Base-by-base conservation (phyloP, 2,888 invertebrate species). In the Dryococelus australis region DNA sequence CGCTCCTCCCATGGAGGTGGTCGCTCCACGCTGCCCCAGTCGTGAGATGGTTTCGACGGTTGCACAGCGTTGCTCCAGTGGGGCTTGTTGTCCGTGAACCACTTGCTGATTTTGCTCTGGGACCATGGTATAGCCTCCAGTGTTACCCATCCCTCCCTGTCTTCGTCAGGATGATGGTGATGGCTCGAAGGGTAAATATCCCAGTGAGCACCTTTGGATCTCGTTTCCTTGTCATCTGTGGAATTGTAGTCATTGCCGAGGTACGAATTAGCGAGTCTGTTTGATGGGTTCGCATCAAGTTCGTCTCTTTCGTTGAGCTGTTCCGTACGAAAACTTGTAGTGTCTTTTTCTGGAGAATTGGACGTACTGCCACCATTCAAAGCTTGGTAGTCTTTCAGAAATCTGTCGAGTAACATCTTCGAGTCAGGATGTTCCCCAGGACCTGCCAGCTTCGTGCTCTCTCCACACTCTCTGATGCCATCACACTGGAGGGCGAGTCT, bases 61-160 rank as follows among this genome's bases (percentile, higher is more conserved):
- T 78, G 78, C 26, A 28, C 80, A 24, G 27, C 78, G 20, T 26
- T 26, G 87, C 65, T 35, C 85, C 43, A 88, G 88, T 87, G 85
- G 28, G 78, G 65, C 85, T 93, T 92, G 87, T 92, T 91, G 90
- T 92, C 92, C 27, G 93, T 93, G 94, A 13, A 94, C 97, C 96
- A 97, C 92, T 96, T 96, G 2, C 96, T 96, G 89, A 96, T 95
- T 92, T 96, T 96, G 90, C 96, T 96, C 20, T 96, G 94, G 0
- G 96, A 96, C 96, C 96, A 97, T 0, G 96, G 96, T 8, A 97
- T 94, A 8, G 95, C 96, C 89, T 97, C 96, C 87, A 97, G 92
- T 0, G 96, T 95, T 0, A 97, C 96, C 97, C 97, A 97, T 0
- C 96, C 96, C 87, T 95, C 95, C 90, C 95, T 94, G 89, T 96